Percentiles rank a stretch among this genome's conserved stretches.
These are phyloP conservation scores for Teleogryllus oceanicus DNA, from an alignment of 2,888 invertebrate species.

Conservation along the genomic window DNA sequence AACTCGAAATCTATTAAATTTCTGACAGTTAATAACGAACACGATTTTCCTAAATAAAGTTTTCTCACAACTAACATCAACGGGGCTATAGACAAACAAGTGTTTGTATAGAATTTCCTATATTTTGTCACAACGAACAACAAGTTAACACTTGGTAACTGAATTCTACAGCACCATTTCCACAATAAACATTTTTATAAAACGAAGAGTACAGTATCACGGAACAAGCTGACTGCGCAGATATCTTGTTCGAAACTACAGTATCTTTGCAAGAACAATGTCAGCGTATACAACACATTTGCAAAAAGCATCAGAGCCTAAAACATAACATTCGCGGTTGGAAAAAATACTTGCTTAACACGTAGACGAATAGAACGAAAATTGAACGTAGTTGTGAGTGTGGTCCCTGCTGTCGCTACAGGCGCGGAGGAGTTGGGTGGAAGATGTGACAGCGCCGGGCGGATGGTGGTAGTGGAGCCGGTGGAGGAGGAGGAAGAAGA, in stretches of 20 bases:
- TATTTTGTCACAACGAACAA: neutral
- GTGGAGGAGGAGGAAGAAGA: neutral
- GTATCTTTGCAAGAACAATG: neutral
- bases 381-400: neutral
- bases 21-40: neutral
- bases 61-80: constrained; percentile 1
- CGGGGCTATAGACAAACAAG: neutral
- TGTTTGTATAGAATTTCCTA: neutral
- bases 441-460: neutral
- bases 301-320: neutral
- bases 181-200: neutral
- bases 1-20: neutral
- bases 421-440: neutral
- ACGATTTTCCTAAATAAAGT: neutral
- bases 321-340: neutral
- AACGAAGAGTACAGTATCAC: neutral
- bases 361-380: neutral
- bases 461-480: neutral
- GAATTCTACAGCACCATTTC: neutral
- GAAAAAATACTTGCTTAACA: neutral
- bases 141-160: neutral
- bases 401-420: neutral
- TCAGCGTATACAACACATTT: neutral
- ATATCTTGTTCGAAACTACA: neutral
- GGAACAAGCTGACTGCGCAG: neutral